Evolutionary conservation across 2,113 vertebrate species (phyloP), one percentile per base, ranked within the genome.

Genomic region (Lagopus muta): DNA sequence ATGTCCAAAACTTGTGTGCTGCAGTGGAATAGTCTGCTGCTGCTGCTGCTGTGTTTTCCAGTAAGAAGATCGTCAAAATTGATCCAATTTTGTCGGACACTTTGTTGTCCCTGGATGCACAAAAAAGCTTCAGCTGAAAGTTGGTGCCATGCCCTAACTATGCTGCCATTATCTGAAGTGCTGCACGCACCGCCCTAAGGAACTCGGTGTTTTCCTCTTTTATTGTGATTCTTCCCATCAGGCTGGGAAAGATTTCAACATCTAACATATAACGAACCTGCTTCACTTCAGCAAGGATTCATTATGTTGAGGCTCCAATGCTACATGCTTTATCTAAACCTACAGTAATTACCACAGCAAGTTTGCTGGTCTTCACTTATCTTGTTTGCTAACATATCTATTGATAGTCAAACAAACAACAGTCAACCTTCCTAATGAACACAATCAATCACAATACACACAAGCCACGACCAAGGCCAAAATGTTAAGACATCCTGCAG

Each of bases 371-470:
- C 92, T 65, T 93, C 87, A 38, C 95, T 97, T 93, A 95, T 93
- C 66, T 85, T 95, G 94, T 97, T 96, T 96, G 93, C 94, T 90
- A 94, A 95, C 2, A 1, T 78, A 93, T 94, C 95, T 95, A 88
- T 96, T 94, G 96, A 97, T 94, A 95, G 94, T 40, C 90, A 95
- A 97, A 97, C 97, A 97, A 97, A 97, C 96, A 97, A 74, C 95
- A 95, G 95, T 93, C 97, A 96, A 69, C 88, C 92, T 92, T 69
- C 78, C 92, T 97, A 97, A 98, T 96, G 96, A 97, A 78, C 71
- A 93, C 95, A 95, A 98, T 98, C 96, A 96, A 97, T 97, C 95
- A 96, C 79, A 85, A 91, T 45, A 75, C 72, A 86, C 72, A 83
- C 61, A 58, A 3, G 43, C 96, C 89, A 66, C 75, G 75, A 21